phyloP scores from a whole-genome alignment of 2,113 vertebrate species.

The Chaetura pelagica region DNA sequence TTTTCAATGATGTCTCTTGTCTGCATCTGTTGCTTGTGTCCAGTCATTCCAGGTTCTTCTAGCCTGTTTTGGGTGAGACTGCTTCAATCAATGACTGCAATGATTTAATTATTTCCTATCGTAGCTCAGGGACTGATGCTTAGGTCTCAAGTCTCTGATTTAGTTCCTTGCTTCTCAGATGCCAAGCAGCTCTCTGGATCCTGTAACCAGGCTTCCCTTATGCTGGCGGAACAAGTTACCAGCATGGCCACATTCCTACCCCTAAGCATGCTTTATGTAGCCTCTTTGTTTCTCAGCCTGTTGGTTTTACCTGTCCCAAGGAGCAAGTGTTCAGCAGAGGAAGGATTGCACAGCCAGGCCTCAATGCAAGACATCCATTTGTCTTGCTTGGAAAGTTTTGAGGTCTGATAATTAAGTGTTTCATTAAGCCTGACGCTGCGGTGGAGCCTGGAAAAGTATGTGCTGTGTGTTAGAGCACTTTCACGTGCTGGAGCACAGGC shows the following conservation, averaged over 20 bases:
- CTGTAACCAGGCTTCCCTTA: neutral
- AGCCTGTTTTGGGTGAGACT: neutral
- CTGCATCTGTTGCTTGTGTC: neutral
- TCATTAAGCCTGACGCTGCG: neutral
- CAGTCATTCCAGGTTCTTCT: neutral
- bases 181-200: neutral
- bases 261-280: neutral
- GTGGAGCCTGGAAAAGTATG: conserved; percentile 34
- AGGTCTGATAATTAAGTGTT: conserved; percentile 55
- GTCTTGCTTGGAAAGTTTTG: neutral
- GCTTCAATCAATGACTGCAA: neutral
- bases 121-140: neutral
- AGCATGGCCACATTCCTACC: neutral
- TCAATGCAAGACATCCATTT: neutral
- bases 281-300: neutral
- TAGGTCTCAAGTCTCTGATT: neutral
- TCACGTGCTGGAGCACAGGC: neutral
- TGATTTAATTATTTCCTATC: neutral
- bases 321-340: neutral
- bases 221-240: neutral
- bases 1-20: neutral
- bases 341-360: neutral
- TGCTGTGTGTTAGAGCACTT: neutral
- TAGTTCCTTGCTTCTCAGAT: neutral
- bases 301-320: neutral